Percentiles rank a stretch among this genome's conserved stretches.
These are phyloP conservation scores for Cheilosia scutellata DNA, from an alignment of 2,888 invertebrate species.

Conservation along the genomic window DNA sequence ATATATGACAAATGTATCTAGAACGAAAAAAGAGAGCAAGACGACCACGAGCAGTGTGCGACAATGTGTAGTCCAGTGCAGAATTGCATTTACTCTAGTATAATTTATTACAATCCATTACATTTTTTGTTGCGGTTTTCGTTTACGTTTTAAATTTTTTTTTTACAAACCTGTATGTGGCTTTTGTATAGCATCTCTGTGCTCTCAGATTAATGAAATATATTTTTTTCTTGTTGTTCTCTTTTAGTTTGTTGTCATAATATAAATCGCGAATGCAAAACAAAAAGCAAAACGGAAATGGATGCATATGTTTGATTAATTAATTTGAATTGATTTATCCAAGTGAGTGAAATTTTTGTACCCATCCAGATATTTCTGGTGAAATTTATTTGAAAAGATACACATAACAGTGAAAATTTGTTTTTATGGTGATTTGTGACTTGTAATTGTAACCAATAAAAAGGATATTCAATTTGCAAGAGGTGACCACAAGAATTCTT, in stretches of 20 bases:
- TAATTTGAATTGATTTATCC: conserved; percentile 72
- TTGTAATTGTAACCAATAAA: background rate
- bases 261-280: conserved; percentile 49
- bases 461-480: conserved; percentile 12
- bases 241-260: conserved; percentile 36
- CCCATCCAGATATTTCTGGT: conserved; percentile 7
- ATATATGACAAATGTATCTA: conserved; percentile 48
- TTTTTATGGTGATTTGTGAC: conserved; percentile 30
- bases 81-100: conserved; percentile 65
- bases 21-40: conserved; percentile 60
- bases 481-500: conserved; percentile 23
- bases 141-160: conserved; percentile 13
- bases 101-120: conserved; percentile 49
- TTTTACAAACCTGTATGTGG: conserved; percentile 39
- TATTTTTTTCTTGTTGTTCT: conserved; percentile 26
- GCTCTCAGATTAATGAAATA: conserved; percentile 25
- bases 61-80: conserved; percentile 32
- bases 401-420: background rate
- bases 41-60: conserved; percentile 25
- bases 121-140: conserved; percentile 41
- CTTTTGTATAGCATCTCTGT: conserved; percentile 11
- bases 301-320: conserved; percentile 70
- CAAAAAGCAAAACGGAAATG: conserved; percentile 61
- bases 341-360: conserved; percentile 52
- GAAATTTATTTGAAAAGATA: conserved; percentile 21